These are phyloP conservation scores for Manis javanica DNA, from an alignment of 2,797 vertebrate species.

Conservation along the genomic window DNA sequence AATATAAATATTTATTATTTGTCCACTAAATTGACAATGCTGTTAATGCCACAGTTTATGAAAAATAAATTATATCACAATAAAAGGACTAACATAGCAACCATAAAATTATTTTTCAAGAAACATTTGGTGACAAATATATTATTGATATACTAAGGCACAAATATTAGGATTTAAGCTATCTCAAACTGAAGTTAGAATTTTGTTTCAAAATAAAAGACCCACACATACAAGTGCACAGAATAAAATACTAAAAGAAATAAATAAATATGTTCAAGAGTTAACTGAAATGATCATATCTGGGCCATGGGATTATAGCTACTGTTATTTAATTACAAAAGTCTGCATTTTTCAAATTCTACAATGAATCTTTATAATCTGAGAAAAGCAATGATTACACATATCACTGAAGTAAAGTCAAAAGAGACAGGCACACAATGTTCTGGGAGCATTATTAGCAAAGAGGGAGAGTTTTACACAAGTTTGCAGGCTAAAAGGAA, in stretches of 20 bases:
- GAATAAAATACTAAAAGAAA: not conserved
- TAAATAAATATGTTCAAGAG: not conserved
- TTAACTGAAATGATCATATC: not conserved
- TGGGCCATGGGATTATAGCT: not conserved
- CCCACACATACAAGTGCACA: not conserved
- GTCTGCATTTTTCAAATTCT: not conserved
- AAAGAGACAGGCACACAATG: not conserved
- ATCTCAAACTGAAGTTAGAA: conserved; percentile 28
- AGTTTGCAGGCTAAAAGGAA: not conserved
- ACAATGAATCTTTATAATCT: not conserved
- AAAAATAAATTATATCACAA: not conserved
- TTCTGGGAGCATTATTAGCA: not conserved
- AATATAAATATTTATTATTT: not conserved
- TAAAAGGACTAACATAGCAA: not conserved
- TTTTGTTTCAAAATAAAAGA: conserved; percentile 2
- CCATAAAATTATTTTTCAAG: not conserved
- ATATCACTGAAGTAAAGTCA: not conserved
- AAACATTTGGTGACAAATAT: conserved; percentile 29
- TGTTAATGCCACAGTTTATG: not conserved
- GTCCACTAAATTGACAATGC: not conserved
- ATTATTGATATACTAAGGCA: not conserved
- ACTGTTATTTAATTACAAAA: not conserved
- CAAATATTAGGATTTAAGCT: conserved; percentile 29
- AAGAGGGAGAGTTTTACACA: not conserved
- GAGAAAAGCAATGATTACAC: not conserved